A percentile compares a stretch with the other conserved stretches of the same genome.
Evolutionary conservation across 2,888 invertebrate species (phyloP).

Genomic region (Blastobasis adustella): DNA sequence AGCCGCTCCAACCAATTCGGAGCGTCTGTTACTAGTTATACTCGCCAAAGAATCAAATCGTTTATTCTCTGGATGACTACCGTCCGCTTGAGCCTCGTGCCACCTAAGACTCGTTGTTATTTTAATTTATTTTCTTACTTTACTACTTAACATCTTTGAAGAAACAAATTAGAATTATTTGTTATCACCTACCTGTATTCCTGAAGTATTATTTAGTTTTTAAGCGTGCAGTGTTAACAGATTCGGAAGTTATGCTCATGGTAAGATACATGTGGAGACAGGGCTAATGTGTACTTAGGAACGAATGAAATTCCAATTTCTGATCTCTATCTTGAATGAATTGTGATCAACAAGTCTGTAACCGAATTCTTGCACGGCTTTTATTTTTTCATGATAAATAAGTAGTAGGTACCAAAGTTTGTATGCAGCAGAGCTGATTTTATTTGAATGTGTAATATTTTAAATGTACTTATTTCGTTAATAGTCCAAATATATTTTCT

Average conservation of each 20-base stretch:
- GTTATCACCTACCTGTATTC: no score
- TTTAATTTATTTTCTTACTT: no score
- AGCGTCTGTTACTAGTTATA: no score
- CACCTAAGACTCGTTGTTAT: no score
- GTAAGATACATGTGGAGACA: slow-evolving; percentile 4
- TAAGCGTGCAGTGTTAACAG: slow-evolving; percentile 22
- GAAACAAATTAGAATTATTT: no score
- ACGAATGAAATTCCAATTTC: not conserved
- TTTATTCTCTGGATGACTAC: no score
- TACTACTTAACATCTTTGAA: no score
- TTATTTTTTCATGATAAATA: not conserved
- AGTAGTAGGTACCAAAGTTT: slow-evolving; percentile 5
- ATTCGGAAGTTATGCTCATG: slow-evolving; percentile 7
- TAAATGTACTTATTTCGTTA: slow-evolving; percentile 4
- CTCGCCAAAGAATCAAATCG: no score
- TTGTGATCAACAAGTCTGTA: not conserved
- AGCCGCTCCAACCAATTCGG: no score
- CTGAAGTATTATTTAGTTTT: slow-evolving; percentile 26
- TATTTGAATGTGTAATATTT: not conserved
- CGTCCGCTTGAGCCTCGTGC: no score
- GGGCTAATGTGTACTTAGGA: slow-evolving; percentile 5
- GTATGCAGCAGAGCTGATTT: slow-evolving; percentile 20
- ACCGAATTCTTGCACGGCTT: no score
- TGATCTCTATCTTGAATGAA: not conserved
- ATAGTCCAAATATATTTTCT: slow-evolving; percentile 4